Percentiles rank a stretch among this genome's conserved stretches.
These are phyloP conservation scores for Bursaphelenchus mucronatus DNA, from an alignment of 1,140 invertebrate genomes.

Conservation along the genomic window DNA sequence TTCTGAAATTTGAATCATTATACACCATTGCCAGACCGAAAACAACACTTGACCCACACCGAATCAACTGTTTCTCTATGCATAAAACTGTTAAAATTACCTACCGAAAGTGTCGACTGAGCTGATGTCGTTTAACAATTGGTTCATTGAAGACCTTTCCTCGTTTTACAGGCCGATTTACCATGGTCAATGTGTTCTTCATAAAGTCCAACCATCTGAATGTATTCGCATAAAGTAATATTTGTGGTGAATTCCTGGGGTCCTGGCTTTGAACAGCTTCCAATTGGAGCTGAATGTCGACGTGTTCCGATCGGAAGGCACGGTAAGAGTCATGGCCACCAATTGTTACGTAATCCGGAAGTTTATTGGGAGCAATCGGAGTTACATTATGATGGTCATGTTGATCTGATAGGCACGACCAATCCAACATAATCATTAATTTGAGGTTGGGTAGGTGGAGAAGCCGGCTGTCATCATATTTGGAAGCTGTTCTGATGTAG, in stretches of 20 bases:
- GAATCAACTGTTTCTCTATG: no score
- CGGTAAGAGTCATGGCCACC: constrained; percentile 73
- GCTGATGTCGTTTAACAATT: constrained; percentile 76
- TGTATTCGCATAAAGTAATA: constrained; percentile 58
- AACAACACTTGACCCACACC: not conserved
- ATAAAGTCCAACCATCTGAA: constrained; percentile 58
- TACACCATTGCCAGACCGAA: constrained; percentile 1
- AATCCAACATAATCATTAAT: constrained; percentile 77
- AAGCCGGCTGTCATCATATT: constrained; percentile 92
- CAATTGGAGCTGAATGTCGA: constrained; percentile 80
- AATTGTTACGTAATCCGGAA: constrained; percentile 93
- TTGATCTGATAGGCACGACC: constrained; percentile 84
- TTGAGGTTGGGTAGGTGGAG: constrained; percentile 83
- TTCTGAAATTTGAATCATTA: constrained; percentile 64
- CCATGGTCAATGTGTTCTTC: constrained; percentile 81
- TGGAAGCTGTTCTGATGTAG: constrained; percentile 88
- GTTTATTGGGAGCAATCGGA: constrained; percentile 88
- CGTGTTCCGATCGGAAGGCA: constrained; percentile 86
- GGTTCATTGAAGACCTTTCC: constrained; percentile 80
- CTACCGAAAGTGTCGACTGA: constrained; percentile 79
- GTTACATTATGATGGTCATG: constrained; percentile 79
- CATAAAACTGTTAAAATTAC: constrained; percentile 1
- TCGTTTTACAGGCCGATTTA: constrained; percentile 83
- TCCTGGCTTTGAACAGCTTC: constrained; percentile 71
- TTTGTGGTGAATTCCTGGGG: constrained; percentile 40